These are phyloP conservation scores for Eilema griseolum DNA, from an alignment of 2,888 invertebrate species.

Conservation along the genomic window DNA sequence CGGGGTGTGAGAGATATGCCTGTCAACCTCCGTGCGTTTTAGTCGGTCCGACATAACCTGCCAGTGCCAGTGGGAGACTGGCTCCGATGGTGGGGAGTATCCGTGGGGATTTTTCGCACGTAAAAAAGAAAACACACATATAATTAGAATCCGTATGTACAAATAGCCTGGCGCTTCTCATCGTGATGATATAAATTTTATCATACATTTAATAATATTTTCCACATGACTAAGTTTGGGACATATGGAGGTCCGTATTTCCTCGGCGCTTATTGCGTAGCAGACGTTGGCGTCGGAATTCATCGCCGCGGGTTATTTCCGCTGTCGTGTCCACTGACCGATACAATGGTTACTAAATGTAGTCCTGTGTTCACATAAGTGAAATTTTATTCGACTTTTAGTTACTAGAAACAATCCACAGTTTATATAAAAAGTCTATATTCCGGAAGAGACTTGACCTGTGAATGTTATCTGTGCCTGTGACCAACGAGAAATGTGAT, in stretches of 20 bases:
- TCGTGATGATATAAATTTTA: slow-evolving; percentile 20
- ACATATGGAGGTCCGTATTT: slow-evolving; percentile 48
- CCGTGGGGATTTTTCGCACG: too few species aligned
- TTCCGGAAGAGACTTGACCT: too few species aligned
- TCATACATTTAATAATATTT: slow-evolving; percentile 45
- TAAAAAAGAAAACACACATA: too few species aligned
- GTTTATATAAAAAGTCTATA: too few species aligned
- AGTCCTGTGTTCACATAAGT: slow-evolving; percentile 4
- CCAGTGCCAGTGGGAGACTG: too few species aligned
- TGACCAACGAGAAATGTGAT: not conserved
- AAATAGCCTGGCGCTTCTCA: not conserved
- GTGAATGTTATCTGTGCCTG: too few species aligned
- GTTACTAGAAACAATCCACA: too few species aligned
- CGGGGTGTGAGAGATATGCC: too few species aligned
- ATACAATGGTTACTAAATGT: slow-evolving; percentile 27
- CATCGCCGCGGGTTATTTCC: slow-evolving; percentile 68
- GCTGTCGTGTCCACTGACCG: slow-evolving; percentile 44
- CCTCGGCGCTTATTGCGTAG: slow-evolving; percentile 46
- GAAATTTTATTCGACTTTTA: not conserved
- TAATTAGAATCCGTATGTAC: too few species aligned
- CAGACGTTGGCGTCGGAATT: slow-evolving; percentile 57
- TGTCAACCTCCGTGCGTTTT: too few species aligned
- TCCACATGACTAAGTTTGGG: slow-evolving; percentile 35
- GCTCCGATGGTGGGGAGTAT: too few species aligned
- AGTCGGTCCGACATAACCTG: too few species aligned